Evolutionary conservation across 2,797 vertebrate species (phyloP).

Genomic region (Rhinatrema bivittatum): DNA sequence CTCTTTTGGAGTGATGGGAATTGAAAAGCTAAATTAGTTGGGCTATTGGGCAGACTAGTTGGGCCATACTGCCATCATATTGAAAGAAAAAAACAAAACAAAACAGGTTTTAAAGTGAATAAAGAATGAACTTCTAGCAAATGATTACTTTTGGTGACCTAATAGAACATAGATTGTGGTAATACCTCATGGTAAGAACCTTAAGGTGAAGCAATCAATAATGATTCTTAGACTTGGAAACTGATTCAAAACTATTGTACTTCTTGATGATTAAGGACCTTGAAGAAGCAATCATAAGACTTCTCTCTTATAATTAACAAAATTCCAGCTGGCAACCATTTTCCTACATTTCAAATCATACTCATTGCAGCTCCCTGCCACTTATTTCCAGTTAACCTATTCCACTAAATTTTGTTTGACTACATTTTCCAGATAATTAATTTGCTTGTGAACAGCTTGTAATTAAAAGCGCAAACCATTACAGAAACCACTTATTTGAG

Average conservation of each 20-base stretch:
- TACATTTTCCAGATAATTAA: constrained; percentile 17
- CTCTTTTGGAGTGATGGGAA: no score
- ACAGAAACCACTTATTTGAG: constrained; percentile 1
- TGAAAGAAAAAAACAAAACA: no score
- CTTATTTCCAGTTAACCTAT: constrained; percentile 8
- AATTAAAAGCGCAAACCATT: constrained; percentile 18
- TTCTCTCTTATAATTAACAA: constrained; percentile 9
- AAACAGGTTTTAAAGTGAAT: no score
- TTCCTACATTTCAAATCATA: constrained; percentile 4
- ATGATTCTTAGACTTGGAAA: background rate
- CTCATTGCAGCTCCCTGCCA: constrained; percentile 19
- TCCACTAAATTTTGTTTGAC: constrained; percentile 10
- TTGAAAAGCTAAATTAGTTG: no score
- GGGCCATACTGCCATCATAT: no score
- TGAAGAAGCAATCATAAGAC: background rate
- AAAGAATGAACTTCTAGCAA: rapidly evolving
- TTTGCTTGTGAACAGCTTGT: constrained; percentile 12
- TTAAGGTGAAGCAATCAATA: background rate
- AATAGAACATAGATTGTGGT: background rate
- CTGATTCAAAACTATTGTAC: background rate
- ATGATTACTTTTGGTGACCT: background rate
- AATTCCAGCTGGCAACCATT: background rate
- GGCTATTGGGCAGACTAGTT: no score
- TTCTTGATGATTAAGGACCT: background rate
- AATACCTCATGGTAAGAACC: background rate